Evolutionary conservation across 2,888 invertebrate species (phyloP), one percentile per base, ranked within the genome.

Genomic region (Dermolepida albohirtum): DNA sequence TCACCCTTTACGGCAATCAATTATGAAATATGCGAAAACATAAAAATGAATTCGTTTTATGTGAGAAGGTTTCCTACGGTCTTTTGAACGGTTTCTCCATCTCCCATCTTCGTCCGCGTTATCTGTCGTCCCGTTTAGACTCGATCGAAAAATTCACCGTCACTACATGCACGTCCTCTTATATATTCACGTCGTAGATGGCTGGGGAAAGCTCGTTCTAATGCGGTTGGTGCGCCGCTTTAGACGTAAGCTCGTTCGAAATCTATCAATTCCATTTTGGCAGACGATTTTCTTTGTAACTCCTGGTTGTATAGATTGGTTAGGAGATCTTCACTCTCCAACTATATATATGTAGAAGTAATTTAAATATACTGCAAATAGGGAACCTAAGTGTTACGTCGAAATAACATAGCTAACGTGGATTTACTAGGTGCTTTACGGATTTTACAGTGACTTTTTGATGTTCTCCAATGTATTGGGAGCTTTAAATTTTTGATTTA

Each of bases 311-410:
- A 75, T 76, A 80, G 77, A 78, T 78, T 79, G 77, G 75, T 75
- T 73, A 27, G 44, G 27, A 29, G 59, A 59, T 59, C 47, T 73
- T 72, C 75, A 22, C 75, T 75, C 73, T 75, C 72, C 67, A 66
- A 72, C 73, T 74, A 74, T 74, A 72, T 47, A 43, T 27, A 22
- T n/a, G 70, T 39, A 43, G 40, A 74, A 76, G 78, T 81, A 81
- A 81, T 80, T 80, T 80, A 79, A 80, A 81, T 79, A 81, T 80
- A 81, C 80, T 81, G 81, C 80, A 81, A 80, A 81, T 81, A 79
- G 80, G 80, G 78, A 79, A 79, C 74, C 77, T 74, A 74, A 71
- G 70, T 44, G 55, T 40, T 40, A 64, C 51, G 14, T 51, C 11
- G 43, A 64, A 51, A 51, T 40, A 43, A 64, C 41, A 41, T 59